Conservation (phyloP, 2,113 vertebrate genomes). For the Cyanistes caeruleus region DNA sequence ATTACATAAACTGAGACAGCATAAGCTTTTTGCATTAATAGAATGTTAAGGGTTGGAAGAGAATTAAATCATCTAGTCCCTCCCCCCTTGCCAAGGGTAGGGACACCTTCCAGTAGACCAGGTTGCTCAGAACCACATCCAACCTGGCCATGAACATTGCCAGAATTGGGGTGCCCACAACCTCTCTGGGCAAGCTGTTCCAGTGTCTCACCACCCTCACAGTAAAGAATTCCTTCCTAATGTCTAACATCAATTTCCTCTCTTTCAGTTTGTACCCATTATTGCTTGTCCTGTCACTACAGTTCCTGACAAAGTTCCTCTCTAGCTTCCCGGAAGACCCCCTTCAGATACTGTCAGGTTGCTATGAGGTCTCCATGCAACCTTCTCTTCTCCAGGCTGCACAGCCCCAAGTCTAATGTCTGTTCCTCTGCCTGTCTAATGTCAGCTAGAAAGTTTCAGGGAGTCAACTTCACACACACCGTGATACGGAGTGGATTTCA, state of each 20-base stretch:
- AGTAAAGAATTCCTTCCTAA: not conserved
- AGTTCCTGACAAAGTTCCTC: not conserved
- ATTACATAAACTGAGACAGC: not conserved
- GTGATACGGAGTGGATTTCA: not conserved
- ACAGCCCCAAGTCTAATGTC: not conserved
- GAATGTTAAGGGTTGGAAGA: not conserved
- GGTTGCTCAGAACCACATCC: not conserved
- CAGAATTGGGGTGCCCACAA: rapidly evolving
- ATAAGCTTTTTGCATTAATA: not conserved
- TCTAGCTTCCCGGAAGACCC: not conserved
- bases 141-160: not conserved
- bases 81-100: not conserved
- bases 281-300: not conserved
- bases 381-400: not conserved
- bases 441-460: not conserved
- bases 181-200: not conserved
- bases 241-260: not conserved
- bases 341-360: not conserved
- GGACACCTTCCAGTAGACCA: not conserved
- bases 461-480: not conserved
- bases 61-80: not conserved
- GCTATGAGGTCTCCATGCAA: not conserved
- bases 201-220: not conserved
- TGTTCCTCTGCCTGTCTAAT: not conserved
- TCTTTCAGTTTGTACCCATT: not conserved